phyloP scores from a whole-genome alignment of 64 coral and sea anemone genomes.

The Dendrophyllia cribrosa region DNA sequence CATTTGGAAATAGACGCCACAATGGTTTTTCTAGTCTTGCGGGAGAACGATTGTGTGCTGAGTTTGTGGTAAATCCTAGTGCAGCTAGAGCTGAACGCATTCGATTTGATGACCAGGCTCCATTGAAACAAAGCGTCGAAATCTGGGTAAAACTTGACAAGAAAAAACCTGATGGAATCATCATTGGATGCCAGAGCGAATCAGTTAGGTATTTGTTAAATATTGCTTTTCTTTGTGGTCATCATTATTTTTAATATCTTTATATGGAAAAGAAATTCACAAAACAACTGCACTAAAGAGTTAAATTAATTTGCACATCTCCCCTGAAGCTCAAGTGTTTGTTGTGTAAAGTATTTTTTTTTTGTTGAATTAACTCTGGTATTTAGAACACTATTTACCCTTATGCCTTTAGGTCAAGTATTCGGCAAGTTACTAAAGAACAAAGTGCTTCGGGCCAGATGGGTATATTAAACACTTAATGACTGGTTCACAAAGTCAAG shows the following conservation, averaged over 20 bases:
- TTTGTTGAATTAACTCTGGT: too few relatives aligned
- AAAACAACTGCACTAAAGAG: too few relatives aligned
- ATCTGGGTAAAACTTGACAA: conserved; percentile 77
- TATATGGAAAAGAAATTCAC: too few relatives aligned
- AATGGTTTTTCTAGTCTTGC: conserved; percentile 3
- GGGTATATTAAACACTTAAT: too few relatives aligned
- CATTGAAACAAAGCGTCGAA: conserved; percentile 72
- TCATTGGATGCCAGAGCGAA: conserved; percentile 95
- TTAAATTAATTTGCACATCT: too few relatives aligned
- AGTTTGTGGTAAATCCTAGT: conserved; percentile 70
- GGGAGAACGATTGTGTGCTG: conserved; percentile 74
- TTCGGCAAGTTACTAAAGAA: too few relatives aligned
- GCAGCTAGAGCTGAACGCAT: conserved; percentile 57
- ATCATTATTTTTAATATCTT: not conserved
- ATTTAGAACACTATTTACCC: too few relatives aligned
- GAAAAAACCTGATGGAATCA: conserved; percentile 83
- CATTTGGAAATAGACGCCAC: conserved; percentile 51
- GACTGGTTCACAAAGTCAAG: too few relatives aligned
- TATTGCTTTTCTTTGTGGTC: not conserved
- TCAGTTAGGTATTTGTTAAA: conserved; percentile 70
- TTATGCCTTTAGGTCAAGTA: too few relatives aligned
- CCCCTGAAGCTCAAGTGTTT: too few relatives aligned
- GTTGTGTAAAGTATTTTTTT: too few relatives aligned
- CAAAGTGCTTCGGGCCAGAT: too few relatives aligned
- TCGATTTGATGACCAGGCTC: conserved; percentile 78